Conservation (phyloP, 2,888 invertebrate genomes). For the Scaptomyza reducta region DNA sequence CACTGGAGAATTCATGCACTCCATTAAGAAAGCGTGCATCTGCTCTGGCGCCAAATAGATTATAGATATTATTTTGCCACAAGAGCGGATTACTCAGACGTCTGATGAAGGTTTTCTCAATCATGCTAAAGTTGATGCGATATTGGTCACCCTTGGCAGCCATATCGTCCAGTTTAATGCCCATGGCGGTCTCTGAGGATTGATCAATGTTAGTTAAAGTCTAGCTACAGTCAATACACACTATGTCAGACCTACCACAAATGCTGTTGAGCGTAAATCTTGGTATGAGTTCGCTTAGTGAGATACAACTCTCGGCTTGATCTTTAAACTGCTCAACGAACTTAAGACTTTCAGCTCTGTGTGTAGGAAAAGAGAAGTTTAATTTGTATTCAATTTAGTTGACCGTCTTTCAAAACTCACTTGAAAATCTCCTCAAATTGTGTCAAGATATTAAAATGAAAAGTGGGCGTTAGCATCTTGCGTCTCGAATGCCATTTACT, state of each 20-base stretch:
- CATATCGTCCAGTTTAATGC: conserved; percentile 75
- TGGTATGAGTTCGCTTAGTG: conserved; percentile 75
- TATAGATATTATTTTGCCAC: conserved; percentile 53
- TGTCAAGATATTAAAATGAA: conserved; percentile 79
- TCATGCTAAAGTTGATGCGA: conserved; percentile 65
- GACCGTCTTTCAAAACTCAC: conserved; percentile 40
- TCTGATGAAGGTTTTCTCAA: conserved; percentile 67
- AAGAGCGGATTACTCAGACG: conserved; percentile 70
- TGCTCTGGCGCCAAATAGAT: conserved; percentile 49
- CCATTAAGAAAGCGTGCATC: conserved; percentile 53
- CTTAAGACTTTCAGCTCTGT: conserved; percentile 78
- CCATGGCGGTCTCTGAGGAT: conserved; percentile 76
- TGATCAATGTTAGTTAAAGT: background rate
- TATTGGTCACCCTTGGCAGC: conserved; percentile 72
- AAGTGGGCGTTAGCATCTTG: conserved; percentile 79
- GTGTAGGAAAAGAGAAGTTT: background rate
- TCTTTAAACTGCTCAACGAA: conserved; percentile 61
- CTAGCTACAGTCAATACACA: background rate
- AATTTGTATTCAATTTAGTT: no score
- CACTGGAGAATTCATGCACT: conserved; percentile 76
- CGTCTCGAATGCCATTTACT: conserved; percentile 79
- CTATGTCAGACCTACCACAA: conserved; percentile 61
- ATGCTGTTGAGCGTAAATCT: conserved; percentile 77
- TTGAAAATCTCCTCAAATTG: conserved; percentile 80
- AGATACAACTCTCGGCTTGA: conserved; percentile 40